These are phyloP conservation scores for Myopa testacea DNA, from an alignment of 2,888 invertebrate genomes.

Conservation along the genomic window DNA sequence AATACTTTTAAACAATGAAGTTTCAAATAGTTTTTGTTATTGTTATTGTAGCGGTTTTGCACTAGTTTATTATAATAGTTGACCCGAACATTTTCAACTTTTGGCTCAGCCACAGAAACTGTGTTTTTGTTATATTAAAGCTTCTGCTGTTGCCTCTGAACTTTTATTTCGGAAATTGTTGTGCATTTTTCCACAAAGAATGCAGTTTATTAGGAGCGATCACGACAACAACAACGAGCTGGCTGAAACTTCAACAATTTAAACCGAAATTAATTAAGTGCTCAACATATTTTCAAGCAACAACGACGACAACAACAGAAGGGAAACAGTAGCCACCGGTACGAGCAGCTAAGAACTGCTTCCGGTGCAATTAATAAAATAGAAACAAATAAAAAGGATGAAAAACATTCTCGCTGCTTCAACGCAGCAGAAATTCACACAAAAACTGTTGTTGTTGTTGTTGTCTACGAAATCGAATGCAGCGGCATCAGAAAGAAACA, in stretches of 20 bases:
- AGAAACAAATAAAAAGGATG: neutral
- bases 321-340: neutral
- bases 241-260: neutral
- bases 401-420: conserved; percentile 13
- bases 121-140: too few relatives aligned
- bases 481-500: neutral
- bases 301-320: neutral
- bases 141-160: too few relatives aligned
- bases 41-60: too few relatives aligned
- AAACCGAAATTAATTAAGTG: conserved; percentile 3
- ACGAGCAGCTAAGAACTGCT: neutral
- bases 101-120: too few relatives aligned
- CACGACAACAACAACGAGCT: neutral
- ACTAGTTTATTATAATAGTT: too few relatives aligned
- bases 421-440: conserved; percentile 2
- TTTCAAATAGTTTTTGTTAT: too few relatives aligned
- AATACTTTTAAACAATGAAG: too few relatives aligned
- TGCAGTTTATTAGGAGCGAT: neutral
- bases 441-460: neutral
- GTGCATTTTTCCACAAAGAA: neutral
- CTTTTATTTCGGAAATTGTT: neutral
- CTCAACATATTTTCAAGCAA: neutral
- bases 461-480: conserved; percentile 1
- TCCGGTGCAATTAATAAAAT: conserved; percentile 30
- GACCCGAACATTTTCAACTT: too few relatives aligned